Conservation (phyloP, 2,113 vertebrate genomes). For the Halcyon senegalensis region DNA sequence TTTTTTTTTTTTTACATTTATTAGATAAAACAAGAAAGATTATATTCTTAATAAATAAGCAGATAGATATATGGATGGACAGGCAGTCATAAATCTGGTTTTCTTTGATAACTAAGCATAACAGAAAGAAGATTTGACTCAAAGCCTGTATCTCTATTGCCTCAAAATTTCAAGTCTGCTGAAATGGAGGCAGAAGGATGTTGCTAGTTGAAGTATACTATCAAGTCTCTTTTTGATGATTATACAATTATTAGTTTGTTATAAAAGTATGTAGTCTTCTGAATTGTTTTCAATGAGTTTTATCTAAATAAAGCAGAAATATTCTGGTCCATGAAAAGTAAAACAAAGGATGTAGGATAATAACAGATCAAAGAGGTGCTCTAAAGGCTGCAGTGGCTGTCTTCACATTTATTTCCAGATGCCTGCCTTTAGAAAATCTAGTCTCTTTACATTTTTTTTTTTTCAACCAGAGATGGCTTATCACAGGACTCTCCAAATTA, state of each 20-base stretch:
- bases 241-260: background rate
- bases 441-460: background rate
- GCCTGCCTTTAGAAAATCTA: background rate
- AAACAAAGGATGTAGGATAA: background rate
- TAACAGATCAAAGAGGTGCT: background rate
- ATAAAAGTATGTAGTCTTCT: background rate
- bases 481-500: background rate
- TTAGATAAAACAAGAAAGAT: background rate
- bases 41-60: background rate
- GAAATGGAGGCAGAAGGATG: background rate
- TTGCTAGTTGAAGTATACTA: background rate
- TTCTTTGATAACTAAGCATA: background rate
- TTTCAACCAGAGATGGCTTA: background rate
- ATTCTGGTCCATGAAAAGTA: background rate
- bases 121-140: background rate
- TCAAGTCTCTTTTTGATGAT: background rate
- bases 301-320: background rate
- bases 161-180: background rate
- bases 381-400: background rate
- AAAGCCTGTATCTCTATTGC: background rate
- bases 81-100: background rate
- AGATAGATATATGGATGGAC: background rate
- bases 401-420: slow-evolving; percentile 6
- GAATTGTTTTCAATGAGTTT: background rate
- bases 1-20: background rate